These are phyloP conservation scores for Ametastegia equiseti DNA, from an alignment of 2,888 invertebrate genomes.

Conservation along the genomic window DNA sequence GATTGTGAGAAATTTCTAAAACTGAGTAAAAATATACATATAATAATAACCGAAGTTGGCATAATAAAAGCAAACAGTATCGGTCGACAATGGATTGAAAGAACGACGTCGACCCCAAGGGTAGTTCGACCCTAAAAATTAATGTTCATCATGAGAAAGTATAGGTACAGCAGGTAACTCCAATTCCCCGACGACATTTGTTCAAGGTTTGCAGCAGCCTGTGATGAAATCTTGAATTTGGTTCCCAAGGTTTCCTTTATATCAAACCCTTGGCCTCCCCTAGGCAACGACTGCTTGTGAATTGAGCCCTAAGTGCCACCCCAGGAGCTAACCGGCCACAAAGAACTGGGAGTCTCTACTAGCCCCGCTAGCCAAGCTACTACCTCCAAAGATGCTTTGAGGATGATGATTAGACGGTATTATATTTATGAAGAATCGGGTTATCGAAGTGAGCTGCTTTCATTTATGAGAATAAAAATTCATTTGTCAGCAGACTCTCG, in stretches of 20 bases:
- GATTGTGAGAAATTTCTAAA: too few species aligned
- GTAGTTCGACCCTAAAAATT: slow-evolving; percentile 8
- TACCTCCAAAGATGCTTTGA: not conserved
- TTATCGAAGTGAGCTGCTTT: not conserved
- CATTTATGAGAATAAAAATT: not conserved
- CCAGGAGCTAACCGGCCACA: slow-evolving; percentile 38
- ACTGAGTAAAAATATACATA: too few species aligned
- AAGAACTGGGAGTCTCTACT: slow-evolving; percentile 33
- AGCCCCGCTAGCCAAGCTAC: slow-evolving; percentile 15
- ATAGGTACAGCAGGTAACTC: slow-evolving; percentile 15
- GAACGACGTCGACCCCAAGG: not conserved
- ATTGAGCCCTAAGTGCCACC: slow-evolving; percentile 38
- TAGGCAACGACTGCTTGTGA: slow-evolving; percentile 45
- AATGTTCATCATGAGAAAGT: slow-evolving; percentile 33
- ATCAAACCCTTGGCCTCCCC: slow-evolving; percentile 66
- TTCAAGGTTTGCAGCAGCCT: slow-evolving; percentile 61
- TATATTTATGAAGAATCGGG: slow-evolving; percentile 6
- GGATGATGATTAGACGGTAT: slow-evolving; percentile 17
- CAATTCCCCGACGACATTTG: slow-evolving; percentile 26
- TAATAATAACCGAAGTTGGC: too few species aligned
- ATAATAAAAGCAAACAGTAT: slow-evolving; percentile 6
- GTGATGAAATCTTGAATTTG: slow-evolving; percentile 74
- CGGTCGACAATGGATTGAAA: not conserved
- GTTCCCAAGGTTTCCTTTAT: slow-evolving; percentile 75
- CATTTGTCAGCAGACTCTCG: not conserved